phyloP scores from a whole-genome alignment of 35 echinoderm and acorn worm genomes.

The Lytechinus variegatus region DNA sequence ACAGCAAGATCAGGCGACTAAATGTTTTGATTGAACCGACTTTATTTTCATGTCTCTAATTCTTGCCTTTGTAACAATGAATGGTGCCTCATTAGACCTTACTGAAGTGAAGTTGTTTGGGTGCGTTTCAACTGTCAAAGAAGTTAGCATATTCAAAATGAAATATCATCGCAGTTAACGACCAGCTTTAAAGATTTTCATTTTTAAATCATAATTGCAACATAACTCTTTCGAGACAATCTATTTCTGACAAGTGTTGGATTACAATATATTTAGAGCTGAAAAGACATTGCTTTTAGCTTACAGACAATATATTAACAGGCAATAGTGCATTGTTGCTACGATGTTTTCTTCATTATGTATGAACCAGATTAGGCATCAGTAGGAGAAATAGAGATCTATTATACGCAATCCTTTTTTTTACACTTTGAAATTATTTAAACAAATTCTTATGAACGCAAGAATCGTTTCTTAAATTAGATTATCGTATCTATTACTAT shows the following conservation, averaged over 20 bases:
- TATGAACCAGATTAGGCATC: background rate
- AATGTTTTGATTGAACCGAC: background rate
- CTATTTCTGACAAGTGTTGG: background rate
- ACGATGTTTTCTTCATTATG: background rate
- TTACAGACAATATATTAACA: background rate
- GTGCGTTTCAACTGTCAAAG: background rate
- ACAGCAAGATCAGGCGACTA: background rate
- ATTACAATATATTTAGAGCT: background rate
- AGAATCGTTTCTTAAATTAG: background rate
- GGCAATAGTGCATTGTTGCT: background rate
- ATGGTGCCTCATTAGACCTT: background rate
- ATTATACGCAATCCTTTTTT: background rate
- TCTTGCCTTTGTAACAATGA: background rate
- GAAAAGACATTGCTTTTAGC: background rate
- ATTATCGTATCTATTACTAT: background rate
- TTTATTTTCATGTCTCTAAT: constrained; percentile 38
- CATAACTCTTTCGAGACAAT: background rate
- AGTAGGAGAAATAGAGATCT: background rate
- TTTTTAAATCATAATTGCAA: background rate
- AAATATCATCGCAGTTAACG: background rate
- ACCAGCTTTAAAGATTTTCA: background rate
- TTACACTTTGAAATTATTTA: background rate
- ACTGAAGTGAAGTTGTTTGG: background rate
- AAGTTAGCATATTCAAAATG: background rate
- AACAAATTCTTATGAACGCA: background rate